Base-by-base conservation (phyloP, 2,888 invertebrate genomes). In the Agrochola circellaris region DNA sequence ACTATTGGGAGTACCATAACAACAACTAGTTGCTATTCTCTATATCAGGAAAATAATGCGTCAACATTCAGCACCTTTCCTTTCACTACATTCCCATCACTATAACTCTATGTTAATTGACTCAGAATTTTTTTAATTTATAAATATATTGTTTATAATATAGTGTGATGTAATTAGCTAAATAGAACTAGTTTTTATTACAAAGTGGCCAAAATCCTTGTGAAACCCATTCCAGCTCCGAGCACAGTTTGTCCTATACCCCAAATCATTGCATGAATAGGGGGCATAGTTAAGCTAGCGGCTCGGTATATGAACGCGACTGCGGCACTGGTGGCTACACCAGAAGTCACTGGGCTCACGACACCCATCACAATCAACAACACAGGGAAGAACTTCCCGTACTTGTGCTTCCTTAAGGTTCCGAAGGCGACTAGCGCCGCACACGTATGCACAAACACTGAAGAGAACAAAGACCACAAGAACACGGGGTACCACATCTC, bases 401-500 rank as follows among this genome's bases (percentile, higher is more conserved):
- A 98, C 95, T 98, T 99, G 95, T 99, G 99, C 97, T 99, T 99
- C 82, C 99, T 97, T 89, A 99, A 97, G 69, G 99, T 99, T 83
- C 98, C 98, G 93, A 99, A 99, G 68, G 99, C 98, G 87, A 99
- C 98, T 73, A 98, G 96, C 74, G 99, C 99, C 77, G 99, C 99
- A 93, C 99, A 98, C 73, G 98, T 98, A 95, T 99, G 99, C 87
- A 99, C 98, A 93, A 99, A 98, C 91, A 99, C 97, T 71, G 99
- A 99, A 23, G 99, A 99, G 94, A 99, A 98, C 91, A 99, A 97
- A 80, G 99, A 99, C 99, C 99, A 99, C 91, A 99, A 97, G 96
- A 99, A 99, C 93, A 99, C 98, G 93, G 99, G 98, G 95, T 99
- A 99, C 99, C 99, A 99, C 98, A 99, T 99, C 96, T 99, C 99